Conservation (phyloP, 2,888 invertebrate genomes). For the Stegophylla sp. region DNA sequence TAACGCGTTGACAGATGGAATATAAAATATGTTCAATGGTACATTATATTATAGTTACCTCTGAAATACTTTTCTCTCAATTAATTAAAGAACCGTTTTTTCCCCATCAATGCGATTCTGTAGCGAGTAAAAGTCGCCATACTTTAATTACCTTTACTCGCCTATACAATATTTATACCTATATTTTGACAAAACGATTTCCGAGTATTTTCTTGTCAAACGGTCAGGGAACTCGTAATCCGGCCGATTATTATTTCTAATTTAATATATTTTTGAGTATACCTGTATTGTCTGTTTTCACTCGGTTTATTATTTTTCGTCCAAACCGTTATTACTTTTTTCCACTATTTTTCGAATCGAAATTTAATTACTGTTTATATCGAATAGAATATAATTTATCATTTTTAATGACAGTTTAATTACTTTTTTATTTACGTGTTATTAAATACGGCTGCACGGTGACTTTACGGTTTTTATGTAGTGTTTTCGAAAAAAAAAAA, state of each 20-base stretch:
- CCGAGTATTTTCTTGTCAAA: too few species aligned
- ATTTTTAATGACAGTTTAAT: constrained; percentile 31
- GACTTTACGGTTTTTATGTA: neutral
- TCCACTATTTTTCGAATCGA: constrained; percentile 12
- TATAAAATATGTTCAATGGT: too few species aligned
- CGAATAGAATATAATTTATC: constrained; percentile 32
- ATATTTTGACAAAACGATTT: too few species aligned
- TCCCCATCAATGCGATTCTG: neutral
- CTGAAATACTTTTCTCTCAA: neutral
- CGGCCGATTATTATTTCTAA: too few species aligned
- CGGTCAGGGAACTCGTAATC: too few species aligned
- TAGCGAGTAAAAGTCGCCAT: too few species aligned
- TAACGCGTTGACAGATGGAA: too few species aligned
- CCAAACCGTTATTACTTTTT: neutral
- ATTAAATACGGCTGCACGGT: neutral
- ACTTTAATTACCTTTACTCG: too few species aligned
- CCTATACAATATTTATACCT: too few species aligned
- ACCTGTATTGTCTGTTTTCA: neutral
- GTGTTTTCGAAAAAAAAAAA: too few species aligned
- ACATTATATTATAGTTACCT: too few species aligned
- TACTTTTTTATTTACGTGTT: constrained; percentile 10
- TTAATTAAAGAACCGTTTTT: too few species aligned
- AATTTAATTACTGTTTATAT: constrained; percentile 24
- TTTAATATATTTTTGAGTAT: neutral
- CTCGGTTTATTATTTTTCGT: neutral